phyloP scores from a whole-genome alignment of 2,113 vertebrate species.

The Nipponia nippon region DNA sequence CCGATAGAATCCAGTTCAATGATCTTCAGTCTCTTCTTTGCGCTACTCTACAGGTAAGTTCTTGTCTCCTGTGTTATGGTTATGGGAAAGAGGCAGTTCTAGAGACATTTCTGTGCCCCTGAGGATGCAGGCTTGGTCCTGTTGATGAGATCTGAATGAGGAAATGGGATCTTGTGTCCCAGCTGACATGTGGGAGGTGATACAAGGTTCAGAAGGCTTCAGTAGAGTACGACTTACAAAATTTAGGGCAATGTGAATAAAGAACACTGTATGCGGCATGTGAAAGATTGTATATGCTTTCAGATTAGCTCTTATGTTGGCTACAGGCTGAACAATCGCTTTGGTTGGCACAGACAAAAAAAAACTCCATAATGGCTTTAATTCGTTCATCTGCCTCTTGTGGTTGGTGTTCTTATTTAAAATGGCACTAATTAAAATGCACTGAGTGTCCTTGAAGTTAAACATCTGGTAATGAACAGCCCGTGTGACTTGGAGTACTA shows the following conservation, averaged over 20 bases:
- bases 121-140: neutral
- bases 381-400: neutral
- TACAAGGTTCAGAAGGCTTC: neutral
- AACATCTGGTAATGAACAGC: conserved; percentile 21
- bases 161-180: neutral
- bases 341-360: neutral
- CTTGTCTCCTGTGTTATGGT: too few species aligned
- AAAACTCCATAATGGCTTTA: neutral
- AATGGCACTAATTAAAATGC: conserved; percentile 23
- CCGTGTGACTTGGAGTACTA: neutral
- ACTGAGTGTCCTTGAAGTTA: conserved; percentile 7
- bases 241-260: neutral
- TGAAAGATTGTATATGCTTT: neutral
- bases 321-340: neutral
- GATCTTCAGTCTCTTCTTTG: conserved; percentile 97
- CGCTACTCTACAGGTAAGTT: conserved; percentile 91
- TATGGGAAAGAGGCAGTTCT: neutral
- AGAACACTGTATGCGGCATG: rapidly evolving
- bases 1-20: conserved; percentile 97
- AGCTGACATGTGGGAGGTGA: neutral
- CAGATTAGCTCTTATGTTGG: neutral
- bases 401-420: neutral
- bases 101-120: neutral
- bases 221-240: neutral
- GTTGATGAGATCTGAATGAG: neutral